Conservation (phyloP, 2,888 invertebrate genomes). For the Aromia moschata region DNA sequence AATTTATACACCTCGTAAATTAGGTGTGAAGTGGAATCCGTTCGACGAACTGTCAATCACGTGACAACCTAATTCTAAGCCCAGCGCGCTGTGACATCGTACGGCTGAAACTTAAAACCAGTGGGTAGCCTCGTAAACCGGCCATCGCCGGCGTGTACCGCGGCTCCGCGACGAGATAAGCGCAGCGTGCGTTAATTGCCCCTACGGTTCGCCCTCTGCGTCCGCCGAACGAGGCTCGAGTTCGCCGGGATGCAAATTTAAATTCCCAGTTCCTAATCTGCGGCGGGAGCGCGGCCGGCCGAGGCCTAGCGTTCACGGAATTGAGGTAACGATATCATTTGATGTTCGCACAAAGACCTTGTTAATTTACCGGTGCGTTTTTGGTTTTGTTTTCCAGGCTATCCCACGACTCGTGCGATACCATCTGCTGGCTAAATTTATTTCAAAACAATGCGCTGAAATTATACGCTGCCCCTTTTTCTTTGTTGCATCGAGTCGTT, state of each 20-base stretch:
- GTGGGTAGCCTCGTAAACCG: too few relatives aligned
- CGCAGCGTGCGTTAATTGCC: slow-evolving; percentile 48
- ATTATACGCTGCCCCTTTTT: too few relatives aligned
- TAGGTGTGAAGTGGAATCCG: too few relatives aligned
- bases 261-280: slow-evolving; percentile 43
- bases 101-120: too few relatives aligned
- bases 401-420: slow-evolving; percentile 51
- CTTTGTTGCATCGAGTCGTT: too few relatives aligned
- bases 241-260: slow-evolving; percentile 44
- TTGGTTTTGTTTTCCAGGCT: slow-evolving; percentile 44
- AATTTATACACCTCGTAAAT: too few relatives aligned
- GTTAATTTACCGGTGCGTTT: slow-evolving; percentile 42
- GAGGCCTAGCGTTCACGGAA: slow-evolving; percentile 36
- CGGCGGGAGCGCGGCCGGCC: slow-evolving; percentile 25
- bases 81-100: too few relatives aligned
- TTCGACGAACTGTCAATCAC: too few relatives aligned
- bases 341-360: slow-evolving; percentile 45
- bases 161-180: slow-evolving; percentile 39
- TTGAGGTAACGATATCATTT: slow-evolving; percentile 40
- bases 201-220: slow-evolving; percentile 31
- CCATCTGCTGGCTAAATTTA: slow-evolving; percentile 48
- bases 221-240: slow-evolving; percentile 31
- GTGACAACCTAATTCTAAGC: too few relatives aligned
- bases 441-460: slow-evolving; percentile 45
- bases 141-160: slow-evolving; percentile 33